phyloP scores from a whole-genome alignment of 92 coral and sea anemone genomes.

The Heliopora coerulea region DNA sequence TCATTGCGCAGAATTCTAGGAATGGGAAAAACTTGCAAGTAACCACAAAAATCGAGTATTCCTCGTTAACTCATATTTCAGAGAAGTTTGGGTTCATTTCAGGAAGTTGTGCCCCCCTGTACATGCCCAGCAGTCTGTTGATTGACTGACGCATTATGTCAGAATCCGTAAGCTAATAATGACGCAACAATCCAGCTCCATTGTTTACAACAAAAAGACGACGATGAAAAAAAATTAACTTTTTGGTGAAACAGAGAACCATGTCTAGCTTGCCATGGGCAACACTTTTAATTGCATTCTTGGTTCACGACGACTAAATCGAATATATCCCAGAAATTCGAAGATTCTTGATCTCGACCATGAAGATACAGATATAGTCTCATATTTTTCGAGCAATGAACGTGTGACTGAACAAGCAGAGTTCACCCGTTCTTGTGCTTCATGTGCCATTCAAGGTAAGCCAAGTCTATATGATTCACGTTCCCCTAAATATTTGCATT shows the following conservation, averaged over 20 bases:
- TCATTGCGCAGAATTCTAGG: no score
- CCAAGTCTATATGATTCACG: background rate
- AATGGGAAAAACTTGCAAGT: no score
- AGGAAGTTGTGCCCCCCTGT: no score
- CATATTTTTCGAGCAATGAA: background rate
- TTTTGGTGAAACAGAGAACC: background rate
- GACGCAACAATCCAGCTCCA: background rate
- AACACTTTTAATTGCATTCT: slow-evolving; percentile 1
- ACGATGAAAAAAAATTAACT: background rate
- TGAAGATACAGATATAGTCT: background rate
- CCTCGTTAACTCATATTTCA: no score
- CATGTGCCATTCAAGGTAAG: background rate
- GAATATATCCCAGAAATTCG: slow-evolving; percentile 15
- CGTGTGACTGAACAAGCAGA: no score
- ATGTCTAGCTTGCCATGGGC: background rate
- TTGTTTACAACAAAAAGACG: background rate
- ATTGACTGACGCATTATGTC: no score
- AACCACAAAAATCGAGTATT: no score
- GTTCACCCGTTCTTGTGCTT: no score
- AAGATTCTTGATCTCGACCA: slow-evolving; percentile 4
- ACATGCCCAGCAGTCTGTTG: no score
- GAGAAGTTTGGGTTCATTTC: no score
- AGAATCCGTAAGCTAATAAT: background rate
- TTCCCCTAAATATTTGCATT: no score
- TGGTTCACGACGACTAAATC: slow-evolving; percentile 11